Conservation (phyloP, 1,140 invertebrate genomes). For the Muscidifurax raptorellus region DNA sequence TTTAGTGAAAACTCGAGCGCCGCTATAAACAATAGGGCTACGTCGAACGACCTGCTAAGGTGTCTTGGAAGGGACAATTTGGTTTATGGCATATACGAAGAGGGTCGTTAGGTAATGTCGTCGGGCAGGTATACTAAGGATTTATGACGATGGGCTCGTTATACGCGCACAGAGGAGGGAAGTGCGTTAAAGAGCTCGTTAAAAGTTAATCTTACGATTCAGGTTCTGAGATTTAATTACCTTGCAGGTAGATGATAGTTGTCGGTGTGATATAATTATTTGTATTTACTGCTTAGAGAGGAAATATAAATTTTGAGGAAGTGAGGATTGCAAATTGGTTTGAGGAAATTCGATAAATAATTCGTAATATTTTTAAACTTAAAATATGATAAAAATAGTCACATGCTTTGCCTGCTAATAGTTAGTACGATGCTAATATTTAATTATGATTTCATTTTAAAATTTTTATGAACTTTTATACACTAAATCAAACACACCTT, state of each 20-base stretch:
- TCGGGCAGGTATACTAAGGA: background rate
- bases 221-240: background rate
- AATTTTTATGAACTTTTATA: too few species aligned
- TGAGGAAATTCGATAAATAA: background rate
- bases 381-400: too few species aligned
- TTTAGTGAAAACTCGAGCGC: slow-evolving; percentile 11
- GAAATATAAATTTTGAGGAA: background rate
- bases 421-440: too few species aligned
- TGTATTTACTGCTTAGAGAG: background rate
- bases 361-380: background rate
- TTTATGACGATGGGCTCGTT: background rate
- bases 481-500: too few species aligned
- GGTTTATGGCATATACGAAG: background rate
- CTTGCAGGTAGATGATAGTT: background rate
- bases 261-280: background rate
- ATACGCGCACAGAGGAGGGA: background rate
- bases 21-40: background rate
- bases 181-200: background rate
- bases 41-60: background rate
- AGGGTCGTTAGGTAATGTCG: background rate
- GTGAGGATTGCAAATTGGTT: background rate
- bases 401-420: too few species aligned
- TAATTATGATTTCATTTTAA: too few species aligned
- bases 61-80: background rate
- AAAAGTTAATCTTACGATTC: background rate